A percentile compares a stretch with the other conserved stretches of the same genome.
Evolutionary conservation across 2,797 vertebrate species (phyloP).

Genomic region (Hipposideros larvatus): DNA sequence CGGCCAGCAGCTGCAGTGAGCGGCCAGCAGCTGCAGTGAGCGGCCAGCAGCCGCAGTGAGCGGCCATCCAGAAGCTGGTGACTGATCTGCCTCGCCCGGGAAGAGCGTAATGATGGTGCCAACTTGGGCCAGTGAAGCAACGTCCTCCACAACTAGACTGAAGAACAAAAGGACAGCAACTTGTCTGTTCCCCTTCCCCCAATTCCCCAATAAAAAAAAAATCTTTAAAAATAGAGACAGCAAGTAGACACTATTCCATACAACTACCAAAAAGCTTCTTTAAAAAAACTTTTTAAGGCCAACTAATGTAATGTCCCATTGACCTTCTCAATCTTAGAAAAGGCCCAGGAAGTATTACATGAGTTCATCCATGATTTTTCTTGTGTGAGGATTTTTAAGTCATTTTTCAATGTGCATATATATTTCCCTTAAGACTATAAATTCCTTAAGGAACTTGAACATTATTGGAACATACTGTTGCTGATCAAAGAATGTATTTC

Average conservation of each 20-base stretch:
- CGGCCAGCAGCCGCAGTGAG: too few relatives aligned
- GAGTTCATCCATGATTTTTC: conserved; percentile 1
- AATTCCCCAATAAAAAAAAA: too few relatives aligned
- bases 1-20: too few relatives aligned
- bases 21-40: too few relatives aligned
- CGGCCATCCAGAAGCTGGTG: too few relatives aligned
- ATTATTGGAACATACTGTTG: background rate
- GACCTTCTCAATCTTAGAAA: background rate
- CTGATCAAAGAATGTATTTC: conserved; percentile 32
- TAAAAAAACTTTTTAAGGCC: conserved; percentile 9
- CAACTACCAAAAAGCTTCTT: background rate
- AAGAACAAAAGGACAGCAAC: too few relatives aligned
- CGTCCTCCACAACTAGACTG: too few relatives aligned
- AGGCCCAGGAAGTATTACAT: background rate
- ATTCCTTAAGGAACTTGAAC: conserved; percentile 25
- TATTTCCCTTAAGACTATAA: conserved; percentile 27
- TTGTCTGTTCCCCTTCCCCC: too few relatives aligned
- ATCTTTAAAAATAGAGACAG: too few relatives aligned
- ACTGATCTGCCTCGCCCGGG: too few relatives aligned
- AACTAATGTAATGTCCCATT: conserved; percentile 5
- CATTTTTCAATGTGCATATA: background rate
- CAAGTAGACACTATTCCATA: background rate
- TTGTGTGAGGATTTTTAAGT: conserved; percentile 19
- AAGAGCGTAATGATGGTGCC: too few relatives aligned
- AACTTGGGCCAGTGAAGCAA: too few relatives aligned